These are phyloP conservation scores for Heliconius hewitsoni DNA, from an alignment of 1,140 invertebrate species.

Conservation along the genomic window DNA sequence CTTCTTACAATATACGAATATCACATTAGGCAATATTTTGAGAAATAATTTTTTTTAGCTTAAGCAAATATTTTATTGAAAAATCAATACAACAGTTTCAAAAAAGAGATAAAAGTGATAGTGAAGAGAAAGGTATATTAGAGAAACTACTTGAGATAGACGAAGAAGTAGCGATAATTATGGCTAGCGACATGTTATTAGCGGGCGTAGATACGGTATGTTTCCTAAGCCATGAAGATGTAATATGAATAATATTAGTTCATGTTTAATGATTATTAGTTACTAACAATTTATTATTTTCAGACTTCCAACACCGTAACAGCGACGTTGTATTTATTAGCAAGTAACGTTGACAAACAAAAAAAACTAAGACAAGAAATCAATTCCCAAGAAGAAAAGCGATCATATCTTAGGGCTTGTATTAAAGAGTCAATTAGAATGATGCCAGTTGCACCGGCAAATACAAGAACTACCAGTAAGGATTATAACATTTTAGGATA, in stretches of 20 bases:
- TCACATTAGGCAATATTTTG: neutral
- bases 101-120: slow-evolving; percentile 35
- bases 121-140: slow-evolving; percentile 74
- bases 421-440: slow-evolving; percentile 84
- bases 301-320: slow-evolving; percentile 62
- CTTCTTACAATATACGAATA: neutral
- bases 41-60: slow-evolving; percentile 35
- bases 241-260: neutral
- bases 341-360: slow-evolving; percentile 84
- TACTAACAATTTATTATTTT: slow-evolving; percentile 28
- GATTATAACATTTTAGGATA: slow-evolving; percentile 83
- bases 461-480: slow-evolving; percentile 73
- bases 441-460: slow-evolving; percentile 80
- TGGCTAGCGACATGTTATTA: slow-evolving; percentile 88
- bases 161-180: slow-evolving; percentile 81
- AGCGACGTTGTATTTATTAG: slow-evolving; percentile 83
- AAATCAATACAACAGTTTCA: slow-evolving; percentile 50
- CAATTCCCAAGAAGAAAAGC: slow-evolving; percentile 51
- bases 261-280: too few species aligned
- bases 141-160: slow-evolving; percentile 81
- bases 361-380: slow-evolving; percentile 86
- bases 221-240: slow-evolving; percentile 1
- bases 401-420: slow-evolving; percentile 84
- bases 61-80: slow-evolving; percentile 52
- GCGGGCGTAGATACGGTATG: slow-evolving; percentile 89